phyloP scores from a whole-genome alignment of 2,113 vertebrate species.

The Malurus cyaneus region DNA sequence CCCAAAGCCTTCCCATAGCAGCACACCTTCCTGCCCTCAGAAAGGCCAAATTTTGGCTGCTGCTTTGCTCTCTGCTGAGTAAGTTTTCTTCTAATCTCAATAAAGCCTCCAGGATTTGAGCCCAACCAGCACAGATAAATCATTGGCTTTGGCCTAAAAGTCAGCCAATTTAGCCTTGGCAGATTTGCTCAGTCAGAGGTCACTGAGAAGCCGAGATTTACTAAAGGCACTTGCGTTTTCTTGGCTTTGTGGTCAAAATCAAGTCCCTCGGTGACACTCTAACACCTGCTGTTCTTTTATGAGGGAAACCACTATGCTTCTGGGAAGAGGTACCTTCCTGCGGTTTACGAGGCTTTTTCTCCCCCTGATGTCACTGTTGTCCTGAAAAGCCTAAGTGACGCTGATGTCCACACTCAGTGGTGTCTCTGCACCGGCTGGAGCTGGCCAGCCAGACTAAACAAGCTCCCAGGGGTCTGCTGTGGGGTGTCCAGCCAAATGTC shows the following conservation, averaged over 20 bases:
- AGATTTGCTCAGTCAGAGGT: conserved; percentile 23
- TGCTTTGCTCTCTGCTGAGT: neutral
- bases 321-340: conserved; percentile 26
- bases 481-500: neutral
- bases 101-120: conserved; percentile 24
- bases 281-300: conserved; percentile 44
- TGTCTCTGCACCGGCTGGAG: rapidly evolving
- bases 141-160: conserved; percentile 29
- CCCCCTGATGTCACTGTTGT: conserved; percentile 28
- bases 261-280: neutral
- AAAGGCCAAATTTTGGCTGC: neutral
- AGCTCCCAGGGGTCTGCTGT: neutral
- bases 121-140: conserved; percentile 35
- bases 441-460: rapidly evolving
- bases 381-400: neutral
- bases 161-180: conserved; percentile 33
- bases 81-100: conserved; percentile 25
- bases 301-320: conserved; percentile 7
- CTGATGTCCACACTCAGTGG: neutral
- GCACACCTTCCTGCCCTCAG: neutral
- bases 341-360: neutral
- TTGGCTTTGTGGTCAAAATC: conserved; percentile 42
- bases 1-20: neutral
- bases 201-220: conserved; percentile 24
- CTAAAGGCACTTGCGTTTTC: conserved; percentile 16